Base-by-base conservation (phyloP, 2,113 vertebrate genomes). In the Boulengeromyrus knoepffleri region DNA sequence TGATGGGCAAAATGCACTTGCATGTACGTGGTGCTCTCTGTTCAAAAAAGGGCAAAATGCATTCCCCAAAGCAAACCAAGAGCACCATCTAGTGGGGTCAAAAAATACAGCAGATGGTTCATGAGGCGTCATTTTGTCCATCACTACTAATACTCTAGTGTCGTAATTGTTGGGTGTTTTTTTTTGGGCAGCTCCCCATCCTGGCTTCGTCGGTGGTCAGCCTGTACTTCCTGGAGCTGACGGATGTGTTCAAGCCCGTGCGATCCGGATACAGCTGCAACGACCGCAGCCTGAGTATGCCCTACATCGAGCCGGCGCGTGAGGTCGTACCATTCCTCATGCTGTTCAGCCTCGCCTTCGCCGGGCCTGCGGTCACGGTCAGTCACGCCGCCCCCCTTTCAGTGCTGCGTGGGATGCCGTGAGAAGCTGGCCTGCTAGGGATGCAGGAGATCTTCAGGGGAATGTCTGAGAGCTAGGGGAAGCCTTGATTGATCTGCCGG, bases 201-300 rank as follows among this genome's bases (percentile, higher is more conserved):
- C 90, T 99, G 95, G 97, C 98, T 85, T 98, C 98, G 87, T 98
- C 98, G 0, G 97, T 99, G 88, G 97, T 99, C 92, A 98, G 97
- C 92, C 97, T 99, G 17, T 99, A 99, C 92, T 99, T 99, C 92
- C 95, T 99, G 92, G 98, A 99, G 93, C 96, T 98, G 91, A 99
- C 98, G 0, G 97, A 99, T 94, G 96, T 99, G 94, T 99, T 99
- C 96, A 97, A 98, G 91, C 98, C 98, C 0, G 98, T 98, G 91
- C 97, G 97, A 90, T 97, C 97, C 84, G 98, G 98, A 90, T 99
- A 98, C 95, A 98, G 95, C 91, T 99, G 98, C 94, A 97, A 97
- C 93, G 98, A 99, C 94, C 96, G 97, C 90, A 98, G 97, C 90
- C 96, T 99, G 88, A 98, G 98, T 89, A 97, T 99, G 95, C 98